Conservation (phyloP, 2,113 vertebrate genomes). For the Macroglossus sobrinus region DNA sequence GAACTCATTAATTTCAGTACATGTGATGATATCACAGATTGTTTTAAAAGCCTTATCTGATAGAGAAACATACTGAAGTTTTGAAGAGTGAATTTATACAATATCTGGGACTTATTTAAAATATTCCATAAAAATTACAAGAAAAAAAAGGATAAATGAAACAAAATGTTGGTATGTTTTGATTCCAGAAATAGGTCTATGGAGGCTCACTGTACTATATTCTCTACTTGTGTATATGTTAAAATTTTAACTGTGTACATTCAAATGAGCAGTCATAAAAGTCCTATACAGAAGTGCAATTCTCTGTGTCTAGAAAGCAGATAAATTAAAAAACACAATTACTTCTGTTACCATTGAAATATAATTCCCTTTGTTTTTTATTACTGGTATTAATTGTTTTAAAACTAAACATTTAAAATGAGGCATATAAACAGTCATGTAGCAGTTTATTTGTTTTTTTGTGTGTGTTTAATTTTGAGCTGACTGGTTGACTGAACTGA, state of each 20-base stretch:
- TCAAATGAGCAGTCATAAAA: not conserved
- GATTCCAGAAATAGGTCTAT: not conserved
- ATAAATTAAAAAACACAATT: slow-evolving; percentile 17
- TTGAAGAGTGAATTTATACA: not conserved
- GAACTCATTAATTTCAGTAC: not conserved
- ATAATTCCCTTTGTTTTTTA: not conserved
- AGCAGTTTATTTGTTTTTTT: not conserved
- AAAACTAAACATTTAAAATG: not conserved
- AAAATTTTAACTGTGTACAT: not conserved
- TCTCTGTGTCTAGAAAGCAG: not conserved
- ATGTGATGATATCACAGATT: not conserved
- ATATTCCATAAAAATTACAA: not conserved
- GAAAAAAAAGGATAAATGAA: not conserved
- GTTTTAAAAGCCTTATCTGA: not conserved
- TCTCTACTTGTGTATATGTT: not conserved
- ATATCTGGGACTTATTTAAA: not conserved
- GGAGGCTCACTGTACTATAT: not conserved
- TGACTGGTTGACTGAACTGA: not conserved
- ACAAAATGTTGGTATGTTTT: not conserved
- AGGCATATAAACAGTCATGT: not conserved
- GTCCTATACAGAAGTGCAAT: not conserved
- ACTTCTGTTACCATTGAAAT: not conserved
- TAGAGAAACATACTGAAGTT: not conserved
- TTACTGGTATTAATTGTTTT: not conserved
- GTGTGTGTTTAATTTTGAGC: not conserved